A percentile compares a stretch with the other conserved stretches of the same genome.
Conservation (phyloP, 2,888 invertebrate genomes). For the Orchestes rusci region DNA sequence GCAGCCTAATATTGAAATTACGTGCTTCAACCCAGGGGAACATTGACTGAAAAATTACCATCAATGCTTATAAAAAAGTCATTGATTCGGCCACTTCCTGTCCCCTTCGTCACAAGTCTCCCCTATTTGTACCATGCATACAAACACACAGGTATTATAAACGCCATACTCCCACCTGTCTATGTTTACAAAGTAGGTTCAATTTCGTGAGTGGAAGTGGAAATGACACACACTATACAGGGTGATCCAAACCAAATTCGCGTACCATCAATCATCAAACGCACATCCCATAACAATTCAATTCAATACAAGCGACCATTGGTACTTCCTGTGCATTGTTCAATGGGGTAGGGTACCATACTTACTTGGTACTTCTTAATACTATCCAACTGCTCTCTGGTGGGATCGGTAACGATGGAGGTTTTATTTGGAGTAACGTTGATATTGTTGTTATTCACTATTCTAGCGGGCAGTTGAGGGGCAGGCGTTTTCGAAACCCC, state of each 20-base stretch:
- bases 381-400: conserved; percentile 83
- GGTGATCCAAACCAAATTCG: conserved; percentile 3
- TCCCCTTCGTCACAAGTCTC: too few species aligned
- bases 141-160: conserved; percentile 20
- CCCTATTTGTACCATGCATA: too few species aligned
- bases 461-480: conserved; percentile 61
- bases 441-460: conserved; percentile 46
- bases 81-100: too few species aligned
- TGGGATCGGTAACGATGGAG: conserved; percentile 56
- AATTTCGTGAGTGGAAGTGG: conserved; percentile 17
- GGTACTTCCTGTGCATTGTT: too few species aligned
- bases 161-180: conserved; percentile 24
- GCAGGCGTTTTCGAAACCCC: conserved; percentile 59
- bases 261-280: neutral
- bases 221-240: conserved; percentile 16
- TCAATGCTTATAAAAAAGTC: too few species aligned
- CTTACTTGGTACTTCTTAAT: conserved; percentile 86
- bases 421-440: conserved; percentile 36
- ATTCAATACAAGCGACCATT: too few species aligned
- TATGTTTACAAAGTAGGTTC: conserved; percentile 25
- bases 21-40: too few species aligned
- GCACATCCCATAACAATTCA: neutral
- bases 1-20: too few species aligned
- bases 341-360: too few species aligned
- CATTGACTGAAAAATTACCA: too few species aligned